Evolutionary conservation across 2,113 vertebrate species (phyloP), one percentile per base, ranked within the genome.

Genomic region (Pungitius pungitius): DNA sequence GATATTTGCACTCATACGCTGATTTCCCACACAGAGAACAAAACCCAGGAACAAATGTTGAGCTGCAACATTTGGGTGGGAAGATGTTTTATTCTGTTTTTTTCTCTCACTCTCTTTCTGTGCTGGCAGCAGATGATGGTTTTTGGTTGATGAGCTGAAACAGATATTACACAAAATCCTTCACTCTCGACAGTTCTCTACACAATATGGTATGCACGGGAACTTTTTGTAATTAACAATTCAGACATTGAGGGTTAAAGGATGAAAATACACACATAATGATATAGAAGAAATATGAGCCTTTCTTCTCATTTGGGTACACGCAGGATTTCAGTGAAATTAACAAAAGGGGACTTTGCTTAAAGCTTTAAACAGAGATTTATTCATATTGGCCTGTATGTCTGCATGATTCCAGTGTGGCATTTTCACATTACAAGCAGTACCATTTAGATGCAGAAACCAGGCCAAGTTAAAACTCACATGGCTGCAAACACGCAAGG

Each of bases 1-100:
- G 70, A 88, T 77, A 71, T 88, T 90, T 87, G 80, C 88, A 40
- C 73, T 74, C 52, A 55, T 66, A 39, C 1, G 33, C 55, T 49
- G 63, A 80, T 69, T 83, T 80, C 80, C 77, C 78, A 70, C 37
- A 47, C 3, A 11, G 43, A 66, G 78, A 85, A 81, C 40, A 80
- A 87, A 87, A 80, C 70, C 54, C 49, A 75, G 81, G 78, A 72
- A 86, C 66, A 63, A n/a, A n/a, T n/a, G 24, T 55, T 81, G 73
- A 80, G 70, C 62, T 78, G 56, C 49, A 62, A 73, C 72, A 70
- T 65, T 83, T 63, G 69, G 78, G 58, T 63, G 81, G 64, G 63
- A 80, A 83, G 80, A 79, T 75, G 72, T 43, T 75, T 62, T n/a
- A n/a, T n/a, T 78, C 37, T 62, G 10, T 33, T 39, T 22, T 26